Evolutionary conservation across 2,888 invertebrate species (phyloP), one percentile per base, ranked within the genome.

Genomic region (Orthosia incerta): DNA sequence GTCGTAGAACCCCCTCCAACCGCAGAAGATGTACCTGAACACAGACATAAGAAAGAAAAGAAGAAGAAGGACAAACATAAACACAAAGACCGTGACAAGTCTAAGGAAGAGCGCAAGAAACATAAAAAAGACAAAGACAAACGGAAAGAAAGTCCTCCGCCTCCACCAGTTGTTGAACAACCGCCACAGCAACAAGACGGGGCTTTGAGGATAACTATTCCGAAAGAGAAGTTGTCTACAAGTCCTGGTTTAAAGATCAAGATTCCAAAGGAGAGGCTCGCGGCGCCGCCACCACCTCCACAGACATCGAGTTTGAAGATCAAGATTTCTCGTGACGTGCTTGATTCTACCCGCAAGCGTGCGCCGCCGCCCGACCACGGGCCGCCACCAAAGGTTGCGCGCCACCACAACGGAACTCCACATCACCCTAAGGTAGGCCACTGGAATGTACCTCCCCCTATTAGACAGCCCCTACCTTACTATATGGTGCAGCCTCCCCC

Each of bases 11-110:
- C 77, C 76, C 51, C 86, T 77, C 18, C 86, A 16, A 83, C 77
- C 4, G 70, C 62, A 50, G 84, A 83, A 1, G 89, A 88, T 61
- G 68, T 69, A 18, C 67, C 89, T 0, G 95, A 95, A 69, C 95
- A 94, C 85, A 95, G 89, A 87, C 95, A 94, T 76, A 95, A 95
- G 82, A 95, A 96, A 89, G 98, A 98, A 87, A 98, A 98, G 93
- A 98, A 98, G 91, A 98, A 98, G 90, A 98, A 98, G 89, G 98
- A 98, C 86, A 98, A 98, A 92, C 98, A 98, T 89, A 98, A 98
- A 95, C 97, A 98, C 90, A 98, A 98, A 92, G 97, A 98, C 88
- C 97, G 97, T 82, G 97, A 98, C 87, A 98, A 98, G 91, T 97
- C 97, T 2, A 97, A 97, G 76, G 97, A 97, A 83, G 98, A 98